Base-by-base conservation (phyloP, 2,888 invertebrate species). In the Aquatica leii region DNA sequence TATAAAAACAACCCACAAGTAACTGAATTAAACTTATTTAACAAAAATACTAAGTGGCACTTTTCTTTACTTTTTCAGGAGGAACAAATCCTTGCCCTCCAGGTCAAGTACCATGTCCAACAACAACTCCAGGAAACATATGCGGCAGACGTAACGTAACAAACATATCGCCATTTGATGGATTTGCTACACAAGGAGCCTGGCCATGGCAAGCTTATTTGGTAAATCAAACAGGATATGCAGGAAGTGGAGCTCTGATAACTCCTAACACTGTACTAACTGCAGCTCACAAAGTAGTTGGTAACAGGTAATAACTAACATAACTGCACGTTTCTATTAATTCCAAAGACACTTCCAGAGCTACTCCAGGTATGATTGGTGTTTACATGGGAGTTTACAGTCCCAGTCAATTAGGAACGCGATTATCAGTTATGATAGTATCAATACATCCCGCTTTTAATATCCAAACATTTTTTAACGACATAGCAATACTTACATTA, bases 401-500 rank as follows among this genome's bases (percentile, higher is more conserved):
- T 66, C 66, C 71, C 17, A 54, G 55, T 6, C 50, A 66, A 11
- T 40, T 65, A 41, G 55, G 65, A 9, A 58, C 59, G 21, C 59
- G 65, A 14, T 72, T 73, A 59, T 54, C 67, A 9, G 78, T 76
- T n/a, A n/a, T 72, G 6, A 55, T 54, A 17, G 74, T 80, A 55
- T 56, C 62, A 8, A 53, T 77, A 5, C 88, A 90, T 72, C 85
- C 92, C 0, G 84, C 86, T 12, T 96, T 87, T 78, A 89, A 90
- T 75, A 80, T 88, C 0, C 84, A 83, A 58, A 93, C 91, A 67
- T 83, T 95, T 46, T 88, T 89, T 69, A 93, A 92, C 76, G 93
- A 95, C 77, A 85, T 97, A 34, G 95, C 94, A 1, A 84, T 97
- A 0, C 78, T 97, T 21, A 85, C 88, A 62, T 80, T 97, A n/a